Evolutionary conservation across 2,888 invertebrate species (phyloP), one percentile per base, ranked within the genome.

Genomic region (Clistopyga incitator): DNA sequence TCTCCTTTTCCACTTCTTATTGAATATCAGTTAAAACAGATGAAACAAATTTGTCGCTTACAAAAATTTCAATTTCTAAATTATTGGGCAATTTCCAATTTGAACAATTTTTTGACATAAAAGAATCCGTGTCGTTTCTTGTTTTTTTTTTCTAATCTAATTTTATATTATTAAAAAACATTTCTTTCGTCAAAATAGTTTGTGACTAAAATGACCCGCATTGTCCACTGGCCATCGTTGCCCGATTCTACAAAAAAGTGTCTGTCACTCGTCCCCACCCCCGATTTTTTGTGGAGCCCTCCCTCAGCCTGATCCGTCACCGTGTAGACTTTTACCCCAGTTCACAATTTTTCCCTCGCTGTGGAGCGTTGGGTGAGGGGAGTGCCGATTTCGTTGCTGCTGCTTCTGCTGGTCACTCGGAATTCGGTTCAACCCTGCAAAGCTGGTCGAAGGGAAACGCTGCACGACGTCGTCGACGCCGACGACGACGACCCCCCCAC

Each of bases 251-350:
- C 18, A 20, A 64, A 64, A 64, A 64, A 64, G 42, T 47, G 67
- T 47, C 67, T n/a, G 6, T 71, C 84, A 78, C 61, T 81, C 71
- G 29, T 23, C 20, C 78, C 25, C 81, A 34, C 70, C 71, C 68
- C 67, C 68, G 11, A 52, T 56, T 23, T 42, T 47, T 72, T 42
- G 47, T 70, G 54, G 61, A 2, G 74, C 47, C 54, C 71, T 78
- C 67, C 75, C 59, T 71, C 61, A 13, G 34, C 29, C 45, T 61
- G 70, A 75, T 72, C 61, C 78, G 70, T 61, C 47, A 68, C 78
- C 71, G 76, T 67, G 84, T 78, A 81, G 81, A 86, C 71, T 83
- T 83, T 85, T 84, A 80, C 83, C 84, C 74, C 81, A 82, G 77
- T 86, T 84, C 84, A 78, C 83, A 80, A 83, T 86, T 83, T 78